These are phyloP conservation scores for Xyrauchen texanus DNA, from an alignment of 2,113 vertebrate genomes.

Conservation along the genomic window DNA sequence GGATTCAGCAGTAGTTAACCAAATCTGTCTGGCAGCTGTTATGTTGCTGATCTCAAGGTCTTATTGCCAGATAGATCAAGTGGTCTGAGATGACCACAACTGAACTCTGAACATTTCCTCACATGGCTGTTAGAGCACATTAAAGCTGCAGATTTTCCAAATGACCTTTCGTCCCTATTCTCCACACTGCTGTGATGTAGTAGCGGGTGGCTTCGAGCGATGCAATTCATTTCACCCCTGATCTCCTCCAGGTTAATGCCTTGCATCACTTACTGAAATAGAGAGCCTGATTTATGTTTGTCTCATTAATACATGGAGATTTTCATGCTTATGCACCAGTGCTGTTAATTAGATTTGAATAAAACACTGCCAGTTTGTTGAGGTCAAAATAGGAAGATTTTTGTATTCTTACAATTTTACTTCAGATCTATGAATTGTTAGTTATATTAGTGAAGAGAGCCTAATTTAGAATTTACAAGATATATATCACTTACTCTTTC, in stretches of 20 bases:
- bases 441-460: too few species aligned
- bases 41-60: constrained; percentile 2
- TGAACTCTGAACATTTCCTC: constrained; percentile 25
- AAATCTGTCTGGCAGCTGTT: constrained; percentile 2
- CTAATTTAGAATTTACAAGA: too few species aligned
- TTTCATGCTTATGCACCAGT: not conserved
- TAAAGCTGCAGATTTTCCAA: constrained; percentile 2
- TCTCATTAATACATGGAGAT: too few species aligned
- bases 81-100: not conserved
- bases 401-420: too few species aligned
- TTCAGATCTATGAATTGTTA: too few species aligned
- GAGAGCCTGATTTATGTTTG: not conserved
- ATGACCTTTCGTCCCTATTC: constrained; percentile 24
- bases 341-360: not conserved
- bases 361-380: too few species aligned
- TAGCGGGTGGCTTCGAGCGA: not conserved
- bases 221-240: constrained; percentile 9
- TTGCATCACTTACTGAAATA: not conserved
- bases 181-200: not conserved
- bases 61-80: not conserved
- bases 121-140: constrained; percentile 22
- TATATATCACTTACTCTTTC: too few species aligned
- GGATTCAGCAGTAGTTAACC: not conserved
- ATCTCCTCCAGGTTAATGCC: constrained; percentile 2
- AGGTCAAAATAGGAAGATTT: not conserved